phyloP scores from a whole-genome alignment of 2,113 vertebrate species.

The Leptodactylus fuscus region DNA sequence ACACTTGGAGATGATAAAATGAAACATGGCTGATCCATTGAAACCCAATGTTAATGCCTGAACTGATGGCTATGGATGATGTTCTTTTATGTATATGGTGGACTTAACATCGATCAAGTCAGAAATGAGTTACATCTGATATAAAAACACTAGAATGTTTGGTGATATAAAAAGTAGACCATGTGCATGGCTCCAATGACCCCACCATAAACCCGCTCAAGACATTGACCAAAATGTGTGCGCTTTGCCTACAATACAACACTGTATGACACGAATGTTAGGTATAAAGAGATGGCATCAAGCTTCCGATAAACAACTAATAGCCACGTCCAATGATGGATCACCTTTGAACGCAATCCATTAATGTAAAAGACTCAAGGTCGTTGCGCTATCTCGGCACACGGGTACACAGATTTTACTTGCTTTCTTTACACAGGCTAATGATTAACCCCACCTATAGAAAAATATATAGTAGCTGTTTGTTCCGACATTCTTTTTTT shows the following conservation, averaged over 20 bases:
- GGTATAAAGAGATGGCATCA: not conserved
- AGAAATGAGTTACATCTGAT: no score
- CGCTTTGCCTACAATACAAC: not conserved
- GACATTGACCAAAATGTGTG: not conserved
- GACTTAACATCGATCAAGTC: no score
- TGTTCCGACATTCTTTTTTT: slow-evolving; percentile 23
- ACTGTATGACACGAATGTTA: no score
- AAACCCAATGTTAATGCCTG: no score
- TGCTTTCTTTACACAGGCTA: slow-evolving; percentile 33
- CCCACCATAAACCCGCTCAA: no score
- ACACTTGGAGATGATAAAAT: no score
- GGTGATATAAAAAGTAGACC: no score
- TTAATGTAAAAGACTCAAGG: slow-evolving; percentile 34
- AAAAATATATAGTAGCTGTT: slow-evolving; percentile 36
- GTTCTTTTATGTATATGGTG: no score
- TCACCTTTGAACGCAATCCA: not conserved
- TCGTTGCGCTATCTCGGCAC: not conserved
- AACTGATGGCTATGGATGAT: no score
- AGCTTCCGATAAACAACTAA: not conserved
- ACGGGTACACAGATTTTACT: slow-evolving; percentile 11
- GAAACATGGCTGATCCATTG: no score
- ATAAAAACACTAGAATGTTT: no score
- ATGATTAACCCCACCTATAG: slow-evolving; percentile 50
- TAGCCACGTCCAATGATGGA: not conserved
- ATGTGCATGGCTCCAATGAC: no score